A percentile compares a stretch with the other conserved stretches of the same genome.
Conservation (phyloP, 2,888 invertebrate species). For the Invenusta paracnida region DNA sequence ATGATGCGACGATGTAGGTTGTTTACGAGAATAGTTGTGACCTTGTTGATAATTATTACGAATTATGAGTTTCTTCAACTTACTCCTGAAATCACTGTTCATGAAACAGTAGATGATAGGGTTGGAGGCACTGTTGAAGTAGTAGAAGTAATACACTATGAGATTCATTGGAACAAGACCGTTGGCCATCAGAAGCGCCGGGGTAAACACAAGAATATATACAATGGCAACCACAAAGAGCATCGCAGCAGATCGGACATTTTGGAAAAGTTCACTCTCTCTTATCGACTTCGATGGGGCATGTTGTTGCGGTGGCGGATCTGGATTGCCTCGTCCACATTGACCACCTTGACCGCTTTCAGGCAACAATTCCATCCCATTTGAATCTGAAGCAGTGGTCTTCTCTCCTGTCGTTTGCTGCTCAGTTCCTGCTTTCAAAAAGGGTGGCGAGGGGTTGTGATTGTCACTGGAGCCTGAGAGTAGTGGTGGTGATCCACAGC, state of each 20-base stretch:
- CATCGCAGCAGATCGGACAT: slow-evolving; percentile 34
- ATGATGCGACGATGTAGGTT: not conserved
- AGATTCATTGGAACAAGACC: slow-evolving; percentile 2
- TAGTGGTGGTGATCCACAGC: not conserved
- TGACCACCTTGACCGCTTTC: too few relatives aligned
- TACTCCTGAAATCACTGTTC: slow-evolving; percentile 33
- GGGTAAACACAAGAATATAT: slow-evolving; percentile 36
- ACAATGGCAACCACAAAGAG: slow-evolving; percentile 36
- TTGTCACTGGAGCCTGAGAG: not conserved
- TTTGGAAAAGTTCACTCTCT: slow-evolving; percentile 33
- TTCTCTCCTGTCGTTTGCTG: too few relatives aligned
- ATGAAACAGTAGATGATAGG: slow-evolving; percentile 37
- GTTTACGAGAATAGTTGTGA: not conserved
- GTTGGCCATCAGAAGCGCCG: slow-evolving; percentile 28
- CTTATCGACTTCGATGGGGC: not conserved
- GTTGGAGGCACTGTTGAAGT: slow-evolving; percentile 35
- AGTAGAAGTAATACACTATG: slow-evolving; percentile 31
- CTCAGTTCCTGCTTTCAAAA: too few relatives aligned
- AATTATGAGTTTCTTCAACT: not conserved
- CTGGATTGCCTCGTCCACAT: too few relatives aligned
- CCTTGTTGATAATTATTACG: not conserved
- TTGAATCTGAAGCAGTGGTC: too few relatives aligned
- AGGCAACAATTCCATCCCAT: not conserved
- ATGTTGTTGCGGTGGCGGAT: not conserved
- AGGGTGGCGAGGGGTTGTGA: not conserved